Base-by-base conservation (phyloP, 2,888 invertebrate species). In the Scotopteryx bipunctaria region DNA sequence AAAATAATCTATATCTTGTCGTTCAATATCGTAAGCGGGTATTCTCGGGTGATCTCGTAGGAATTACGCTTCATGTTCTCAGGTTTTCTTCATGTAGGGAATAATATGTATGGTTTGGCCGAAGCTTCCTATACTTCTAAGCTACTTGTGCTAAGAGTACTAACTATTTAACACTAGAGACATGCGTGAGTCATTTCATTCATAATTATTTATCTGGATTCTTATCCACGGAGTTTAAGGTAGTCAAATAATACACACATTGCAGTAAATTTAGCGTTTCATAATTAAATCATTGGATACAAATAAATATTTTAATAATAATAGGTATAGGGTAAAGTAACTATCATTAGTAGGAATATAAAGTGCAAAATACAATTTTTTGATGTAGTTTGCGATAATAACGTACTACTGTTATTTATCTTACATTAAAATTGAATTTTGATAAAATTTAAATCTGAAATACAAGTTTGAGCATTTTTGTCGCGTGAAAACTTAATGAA, bases 181-280 rank as follows among this genome's bases (percentile, higher is more conserved):
- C n/a, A n/a, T n/a, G n/a, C n/a, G n/a, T n/a, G n/a, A n/a, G n/a
- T n/a, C n/a, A n/a, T n/a, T n/a, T n/a, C n/a, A n/a, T n/a, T n/a
- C n/a, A n/a, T n/a, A n/a, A n/a, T n/a, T n/a, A n/a, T n/a, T n/a
- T n/a, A n/a, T n/a, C n/a, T n/a, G n/a, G n/a, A n/a, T n/a, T n/a
- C n/a, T n/a, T n/a, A n/a, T n/a, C n/a, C n/a, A n/a, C n/a, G n/a
- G n/a, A n/a, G 4, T 8, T 16, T 15, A 8, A 23, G 57, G 45
- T 57, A 19, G 6, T 55, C 41, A 73, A 78, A 76, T 72, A 57
- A 78, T 63, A 78, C 71, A 42, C 69, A 49, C 44, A 43, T 33
- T 64, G 71, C 45, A 66, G 73, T 76, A 73, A n/a, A 74, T 78
- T 78, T 75, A 81, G 71, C 64, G 62, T 76, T 79, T 78, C 66